Evolutionary conservation across 2,797 vertebrate genomes (phyloP), one percentile per base, ranked within the genome.

Genomic region (Phrynocephalus guinanensis): DNA sequence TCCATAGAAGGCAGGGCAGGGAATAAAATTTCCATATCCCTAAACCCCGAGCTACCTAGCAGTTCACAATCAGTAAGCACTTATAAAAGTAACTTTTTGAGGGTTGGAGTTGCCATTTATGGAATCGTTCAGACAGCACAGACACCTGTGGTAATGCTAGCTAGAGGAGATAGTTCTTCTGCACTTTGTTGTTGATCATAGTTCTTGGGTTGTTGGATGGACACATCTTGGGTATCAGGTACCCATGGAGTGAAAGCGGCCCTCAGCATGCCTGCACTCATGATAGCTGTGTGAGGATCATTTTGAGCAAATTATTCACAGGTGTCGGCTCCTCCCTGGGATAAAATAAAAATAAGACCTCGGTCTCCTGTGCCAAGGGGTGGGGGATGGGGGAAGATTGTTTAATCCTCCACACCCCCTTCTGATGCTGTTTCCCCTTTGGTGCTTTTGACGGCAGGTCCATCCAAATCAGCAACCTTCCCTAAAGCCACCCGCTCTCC

Each of bases 391-490:
- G 7, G 10, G 11, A 20, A 1, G 6, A n/a, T n/a, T 63, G 78
- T 30, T 73, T 48, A 63, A 50, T 44, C 30, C 20, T n/a, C 2
- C 44, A 48, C 30, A 28, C 48, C 76, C 38, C 76, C 38, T 84
- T 44, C 82, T 52, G 33, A 79, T 15, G 44, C 67, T 63, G 75
- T 26, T 33, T 30, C 33, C 66, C 67, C 67, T 72, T 72, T 26
- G 76, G 52, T 79, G 68, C 76, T 50, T 50, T 60, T 24, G 38
- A 71, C 70, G 24, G 13, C 60, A 20, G 70, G n/a, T 66, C 82
- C 68, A 48, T n/a, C 77, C 78, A 82, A 82, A 77, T 77, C 60
- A 82, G 48, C 48, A 24, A 20, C 63, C 50, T 77, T 63, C 60
- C 79, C 63, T 52, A 60, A 85, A 70, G 48, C 33, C 26, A n/a